Conservation (phyloP, 2,797 vertebrate species). For the Kryptopterus vitreolus region DNA sequence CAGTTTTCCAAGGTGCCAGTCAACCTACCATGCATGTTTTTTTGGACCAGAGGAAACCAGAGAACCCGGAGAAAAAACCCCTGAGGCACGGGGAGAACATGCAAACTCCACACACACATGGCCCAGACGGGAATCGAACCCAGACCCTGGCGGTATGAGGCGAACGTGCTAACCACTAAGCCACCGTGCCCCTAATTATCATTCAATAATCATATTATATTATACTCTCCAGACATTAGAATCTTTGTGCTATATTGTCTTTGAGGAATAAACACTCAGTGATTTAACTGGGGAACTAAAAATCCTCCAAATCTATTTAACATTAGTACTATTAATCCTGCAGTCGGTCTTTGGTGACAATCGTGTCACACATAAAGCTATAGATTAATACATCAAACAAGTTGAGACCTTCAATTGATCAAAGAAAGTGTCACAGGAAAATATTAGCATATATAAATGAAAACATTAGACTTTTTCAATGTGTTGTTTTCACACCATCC, state of each 20-base stretch:
- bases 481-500: background rate
- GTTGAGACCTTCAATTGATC: slow-evolving; percentile 45
- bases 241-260: background rate
- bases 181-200: no score
- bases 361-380: slow-evolving; percentile 6
- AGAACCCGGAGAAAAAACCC: no score
- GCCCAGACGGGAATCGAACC: no score
- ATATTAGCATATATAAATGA: background rate
- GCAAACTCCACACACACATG: no score
- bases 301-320: slow-evolving; percentile 17
- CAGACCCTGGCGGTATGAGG: no score
- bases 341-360: slow-evolving; percentile 23
- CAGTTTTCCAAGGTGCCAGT: no score
- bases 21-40: no score
- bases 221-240: slow-evolving; percentile 23
- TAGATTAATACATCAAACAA: slow-evolving; percentile 9
- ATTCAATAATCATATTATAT: background rate
- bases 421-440: background rate
- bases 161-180: no score
- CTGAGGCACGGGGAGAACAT: no score
- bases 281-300: slow-evolving; percentile 13
- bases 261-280: background rate
- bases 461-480: background rate
- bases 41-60: no score
- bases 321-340: slow-evolving; percentile 25